Evolutionary conservation across 2,113 vertebrate species (phyloP).

Genomic region (Chunga burmeisteri): DNA sequence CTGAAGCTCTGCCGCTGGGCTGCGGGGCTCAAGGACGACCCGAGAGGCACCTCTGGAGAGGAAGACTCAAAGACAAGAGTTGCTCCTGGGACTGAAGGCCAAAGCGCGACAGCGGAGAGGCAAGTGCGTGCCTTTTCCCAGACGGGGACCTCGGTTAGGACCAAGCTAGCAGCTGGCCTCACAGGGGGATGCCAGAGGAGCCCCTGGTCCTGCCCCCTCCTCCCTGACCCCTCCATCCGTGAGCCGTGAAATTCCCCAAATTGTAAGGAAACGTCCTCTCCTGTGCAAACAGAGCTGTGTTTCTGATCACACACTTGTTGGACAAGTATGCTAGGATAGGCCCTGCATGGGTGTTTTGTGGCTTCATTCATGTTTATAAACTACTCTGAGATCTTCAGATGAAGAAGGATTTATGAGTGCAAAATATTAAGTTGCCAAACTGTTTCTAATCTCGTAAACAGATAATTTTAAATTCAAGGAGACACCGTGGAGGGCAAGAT

Average conservation of each 20-base stretch:
- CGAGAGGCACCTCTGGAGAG: background rate
- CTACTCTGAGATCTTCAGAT: background rate
- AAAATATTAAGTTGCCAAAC: slow-evolving; percentile 4
- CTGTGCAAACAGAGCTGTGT: background rate
- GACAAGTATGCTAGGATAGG: background rate
- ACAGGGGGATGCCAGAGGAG: background rate
- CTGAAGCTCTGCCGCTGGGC: rapidly evolving
- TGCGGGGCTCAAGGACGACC: rapidly evolving
- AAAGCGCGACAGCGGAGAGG: background rate
- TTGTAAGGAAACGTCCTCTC: background rate
- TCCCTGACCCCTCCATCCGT: background rate
- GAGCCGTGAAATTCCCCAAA: background rate
- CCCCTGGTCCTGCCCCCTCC: background rate
- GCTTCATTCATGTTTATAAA: slow-evolving; percentile 40
- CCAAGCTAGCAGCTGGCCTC: background rate
- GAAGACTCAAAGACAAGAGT: background rate
- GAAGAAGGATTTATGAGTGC: background rate
- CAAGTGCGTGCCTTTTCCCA: rapidly evolving
- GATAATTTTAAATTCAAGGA: slow-evolving; percentile 1
- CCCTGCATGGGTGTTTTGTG: background rate
- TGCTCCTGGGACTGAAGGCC: background rate
- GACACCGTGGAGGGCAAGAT: background rate
- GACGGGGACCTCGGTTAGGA: background rate
- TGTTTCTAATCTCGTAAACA: slow-evolving; percentile 3
- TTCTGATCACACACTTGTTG: background rate